Evolutionary conservation across 2,797 vertebrate species (phyloP).

Genomic region (Leucoraja ocellata): DNA sequence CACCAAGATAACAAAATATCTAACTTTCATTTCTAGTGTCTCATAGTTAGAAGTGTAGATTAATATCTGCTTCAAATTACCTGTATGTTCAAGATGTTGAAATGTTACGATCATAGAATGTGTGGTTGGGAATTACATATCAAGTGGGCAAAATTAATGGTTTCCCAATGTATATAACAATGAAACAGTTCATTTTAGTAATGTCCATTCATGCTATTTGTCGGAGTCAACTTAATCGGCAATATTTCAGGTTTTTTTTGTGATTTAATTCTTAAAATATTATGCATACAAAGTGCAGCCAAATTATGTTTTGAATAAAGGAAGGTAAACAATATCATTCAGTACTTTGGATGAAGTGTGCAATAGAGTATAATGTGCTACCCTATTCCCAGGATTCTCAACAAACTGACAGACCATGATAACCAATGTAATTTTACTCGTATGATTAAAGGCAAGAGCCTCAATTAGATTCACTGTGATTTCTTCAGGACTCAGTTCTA

Average conservation of each 20-base stretch:
- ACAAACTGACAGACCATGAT: slow-evolving; percentile 63
- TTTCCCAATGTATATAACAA: too few relatives aligned
- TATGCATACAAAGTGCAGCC: not conserved
- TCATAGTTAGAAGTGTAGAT: not conserved
- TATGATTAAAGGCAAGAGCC: slow-evolving; percentile 75
- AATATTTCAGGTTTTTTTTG: not conserved
- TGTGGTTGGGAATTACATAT: not conserved
- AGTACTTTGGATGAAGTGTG: not conserved
- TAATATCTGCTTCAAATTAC: not conserved
- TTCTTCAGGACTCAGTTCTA: slow-evolving; percentile 75
- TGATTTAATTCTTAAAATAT: not conserved
- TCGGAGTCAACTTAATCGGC: not conserved
- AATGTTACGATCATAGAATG: not conserved
- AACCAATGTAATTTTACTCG: slow-evolving; percentile 63
- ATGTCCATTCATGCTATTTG: not conserved
- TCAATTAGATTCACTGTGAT: slow-evolving; percentile 76
- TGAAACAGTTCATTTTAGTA: not conserved
- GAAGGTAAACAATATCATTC: not conserved
- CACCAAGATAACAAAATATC: not conserved
- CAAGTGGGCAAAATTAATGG: not conserved
- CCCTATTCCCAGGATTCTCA: slow-evolving; percentile 59
- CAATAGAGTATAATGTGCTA: not conserved
- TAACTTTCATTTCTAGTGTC: not conserved
- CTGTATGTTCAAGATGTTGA: not conserved
- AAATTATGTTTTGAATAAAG: not conserved